Evolutionary conservation across 23 tunicate genomes (phyloP).

Genomic region (Aplidium turbinatum): DNA sequence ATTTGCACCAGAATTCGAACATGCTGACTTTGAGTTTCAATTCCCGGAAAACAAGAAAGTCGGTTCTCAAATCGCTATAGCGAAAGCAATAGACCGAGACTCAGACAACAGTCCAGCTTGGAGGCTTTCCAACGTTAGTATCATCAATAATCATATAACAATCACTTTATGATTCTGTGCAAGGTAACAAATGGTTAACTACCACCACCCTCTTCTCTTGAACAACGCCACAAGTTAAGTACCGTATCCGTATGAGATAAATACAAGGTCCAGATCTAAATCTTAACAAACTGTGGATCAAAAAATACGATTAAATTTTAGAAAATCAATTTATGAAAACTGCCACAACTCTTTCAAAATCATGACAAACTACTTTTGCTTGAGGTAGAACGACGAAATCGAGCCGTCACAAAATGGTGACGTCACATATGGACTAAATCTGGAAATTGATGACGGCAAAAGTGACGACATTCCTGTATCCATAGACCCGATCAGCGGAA

Average conservation of each 20-base stretch:
- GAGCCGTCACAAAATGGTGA: constrained; percentile 48
- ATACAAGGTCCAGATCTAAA: no score
- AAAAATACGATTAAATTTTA: no score
- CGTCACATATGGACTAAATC: constrained; percentile 39
- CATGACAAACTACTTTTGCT: not conserved
- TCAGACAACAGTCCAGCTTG: constrained; percentile 44
- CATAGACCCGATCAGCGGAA: constrained; percentile 30
- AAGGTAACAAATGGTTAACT: no score
- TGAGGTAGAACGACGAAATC: constrained; percentile 30
- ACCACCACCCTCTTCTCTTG: no score
- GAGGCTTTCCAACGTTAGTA: constrained; percentile 33
- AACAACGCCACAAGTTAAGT: no score
- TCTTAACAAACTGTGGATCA: no score
- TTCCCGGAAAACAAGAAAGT: constrained; percentile 58
- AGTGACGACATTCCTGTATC: constrained; percentile 17
- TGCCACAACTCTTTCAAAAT: not conserved
- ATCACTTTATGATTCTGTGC: no score
- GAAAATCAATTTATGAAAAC: no score
- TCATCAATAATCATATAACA: not conserved
- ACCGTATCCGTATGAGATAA: no score
- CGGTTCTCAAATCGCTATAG: constrained; percentile 41
- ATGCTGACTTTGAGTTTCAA: constrained; percentile 16
- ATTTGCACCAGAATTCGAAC: constrained; percentile 49
- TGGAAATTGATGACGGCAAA: constrained; percentile 30
- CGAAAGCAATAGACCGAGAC: constrained; percentile 56